These are phyloP conservation scores for Scortum barcoo DNA, from an alignment of 2,113 vertebrate species.

Conservation along the genomic window DNA sequence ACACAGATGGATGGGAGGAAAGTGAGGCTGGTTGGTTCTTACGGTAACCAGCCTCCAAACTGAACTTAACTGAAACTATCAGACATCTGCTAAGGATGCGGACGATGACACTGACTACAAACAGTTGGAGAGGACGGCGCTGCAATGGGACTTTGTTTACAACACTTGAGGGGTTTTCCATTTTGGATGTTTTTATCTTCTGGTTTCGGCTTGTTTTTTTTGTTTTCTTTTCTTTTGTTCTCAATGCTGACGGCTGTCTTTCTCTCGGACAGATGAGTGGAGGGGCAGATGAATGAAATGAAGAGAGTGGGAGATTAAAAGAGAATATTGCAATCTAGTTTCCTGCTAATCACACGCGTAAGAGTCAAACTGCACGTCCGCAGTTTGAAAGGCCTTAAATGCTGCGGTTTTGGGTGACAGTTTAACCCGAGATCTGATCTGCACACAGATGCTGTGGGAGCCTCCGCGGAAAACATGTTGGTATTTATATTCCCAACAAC, in stretches of 20 bases:
- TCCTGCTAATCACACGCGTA: neutral
- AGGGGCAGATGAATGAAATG: constrained; percentile 28
- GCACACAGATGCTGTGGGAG: constrained; percentile 34
- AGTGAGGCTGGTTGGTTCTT: constrained; percentile 4
- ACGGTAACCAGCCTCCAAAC: constrained; percentile 26
- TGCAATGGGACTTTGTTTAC: constrained; percentile 63
- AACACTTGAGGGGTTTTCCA: constrained; percentile 20
- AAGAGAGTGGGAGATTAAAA: constrained; percentile 9
- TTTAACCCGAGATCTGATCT: constrained; percentile 22
- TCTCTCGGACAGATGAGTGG: neutral
- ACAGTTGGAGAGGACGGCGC: constrained; percentile 25
- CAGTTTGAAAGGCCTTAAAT: constrained; percentile 31
- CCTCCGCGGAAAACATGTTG: constrained; percentile 44
- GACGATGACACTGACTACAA: constrained; percentile 12
- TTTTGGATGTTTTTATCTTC: constrained; percentile 45
- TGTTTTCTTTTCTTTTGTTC: neutral
- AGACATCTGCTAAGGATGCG: constrained; percentile 35
- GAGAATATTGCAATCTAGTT: constrained; percentile 20
- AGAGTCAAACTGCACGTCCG: neutral
- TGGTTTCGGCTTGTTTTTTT: neutral
- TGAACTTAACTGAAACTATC: constrained; percentile 6
- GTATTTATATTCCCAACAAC: constrained; percentile 66
- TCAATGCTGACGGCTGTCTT: constrained; percentile 24
- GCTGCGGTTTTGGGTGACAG: constrained; percentile 2
- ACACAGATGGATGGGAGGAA: neutral